Evolutionary conservation across 2,113 vertebrate species (phyloP).

Genomic region (Oreochromis niloticus): DNA sequence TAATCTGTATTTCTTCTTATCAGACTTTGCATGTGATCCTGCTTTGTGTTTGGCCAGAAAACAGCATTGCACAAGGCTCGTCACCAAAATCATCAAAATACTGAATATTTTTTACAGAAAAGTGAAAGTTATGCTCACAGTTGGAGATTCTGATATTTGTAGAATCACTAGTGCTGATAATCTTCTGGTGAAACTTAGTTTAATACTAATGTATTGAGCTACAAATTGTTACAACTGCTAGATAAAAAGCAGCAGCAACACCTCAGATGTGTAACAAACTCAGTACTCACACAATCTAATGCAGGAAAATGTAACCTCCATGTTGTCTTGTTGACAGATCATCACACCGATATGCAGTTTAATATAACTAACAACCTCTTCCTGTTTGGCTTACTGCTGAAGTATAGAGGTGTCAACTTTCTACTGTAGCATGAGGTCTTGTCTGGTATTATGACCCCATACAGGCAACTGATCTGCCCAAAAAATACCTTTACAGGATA

Average conservation of each 20-base stretch:
- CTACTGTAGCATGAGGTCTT: background rate
- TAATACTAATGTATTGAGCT: background rate
- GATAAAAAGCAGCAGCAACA: background rate
- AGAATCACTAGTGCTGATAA: background rate
- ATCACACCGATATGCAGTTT: background rate
- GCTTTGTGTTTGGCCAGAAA: background rate
- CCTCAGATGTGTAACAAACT: background rate
- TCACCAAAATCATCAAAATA: background rate
- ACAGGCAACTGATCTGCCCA: background rate
- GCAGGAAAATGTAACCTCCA: background rate
- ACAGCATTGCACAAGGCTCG: background rate
- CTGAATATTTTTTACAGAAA: background rate
- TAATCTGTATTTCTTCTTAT: background rate
- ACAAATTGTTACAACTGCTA: background rate
- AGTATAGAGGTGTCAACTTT: background rate
- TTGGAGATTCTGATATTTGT: rapidly evolving
- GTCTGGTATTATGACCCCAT: background rate
- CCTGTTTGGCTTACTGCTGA: background rate
- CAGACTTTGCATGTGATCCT: background rate
- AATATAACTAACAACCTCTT: background rate
- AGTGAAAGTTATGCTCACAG: rapidly evolving
- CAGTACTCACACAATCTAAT: background rate
- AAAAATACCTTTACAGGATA: background rate
- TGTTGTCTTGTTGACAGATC: background rate
- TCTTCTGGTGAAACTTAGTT: rapidly evolving